phyloP scores from a whole-genome alignment of 2,888 invertebrate genomes.

The Crioceris asparagi region DNA sequence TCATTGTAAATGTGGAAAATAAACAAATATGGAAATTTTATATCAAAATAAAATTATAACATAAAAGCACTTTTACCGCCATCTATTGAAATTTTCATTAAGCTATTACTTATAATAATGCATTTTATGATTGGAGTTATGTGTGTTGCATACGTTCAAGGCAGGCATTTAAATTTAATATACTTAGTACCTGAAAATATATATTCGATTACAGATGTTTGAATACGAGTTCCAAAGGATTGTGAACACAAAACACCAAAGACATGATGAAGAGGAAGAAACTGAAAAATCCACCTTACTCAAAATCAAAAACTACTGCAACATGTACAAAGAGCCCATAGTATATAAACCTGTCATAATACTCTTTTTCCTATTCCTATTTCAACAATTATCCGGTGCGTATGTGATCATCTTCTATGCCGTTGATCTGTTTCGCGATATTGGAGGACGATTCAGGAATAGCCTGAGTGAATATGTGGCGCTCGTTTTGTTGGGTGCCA shows the following conservation, averaged over 20 bases:
- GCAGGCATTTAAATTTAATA: too few species aligned
- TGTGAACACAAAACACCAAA: conserved; percentile 17
- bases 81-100: neutral
- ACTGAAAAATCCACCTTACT: conserved; percentile 17
- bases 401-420: conserved; percentile 51
- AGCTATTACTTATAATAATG: neutral
- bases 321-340: conserved; percentile 30
- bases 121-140: too few species aligned
- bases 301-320: conserved; percentile 20
- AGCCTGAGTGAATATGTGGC: conserved; percentile 41
- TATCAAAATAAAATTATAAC: neutral
- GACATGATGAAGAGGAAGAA: conserved; percentile 2
- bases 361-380: conserved; percentile 38
- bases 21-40: neutral
- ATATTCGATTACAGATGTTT: conserved; percentile 19
- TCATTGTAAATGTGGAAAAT: neutral
- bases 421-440: conserved; percentile 41
- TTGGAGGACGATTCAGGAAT: conserved; percentile 38
- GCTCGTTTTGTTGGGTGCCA: conserved; percentile 40
- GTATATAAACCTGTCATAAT: conserved; percentile 44
- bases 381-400: conserved; percentile 47
- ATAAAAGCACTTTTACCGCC: neutral
- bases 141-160: too few species aligned
- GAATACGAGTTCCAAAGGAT: conserved; percentile 22
- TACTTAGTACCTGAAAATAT: neutral